Conservation (phyloP, 1,140 invertebrate species). For the Cepaea nemoralis region DNA sequence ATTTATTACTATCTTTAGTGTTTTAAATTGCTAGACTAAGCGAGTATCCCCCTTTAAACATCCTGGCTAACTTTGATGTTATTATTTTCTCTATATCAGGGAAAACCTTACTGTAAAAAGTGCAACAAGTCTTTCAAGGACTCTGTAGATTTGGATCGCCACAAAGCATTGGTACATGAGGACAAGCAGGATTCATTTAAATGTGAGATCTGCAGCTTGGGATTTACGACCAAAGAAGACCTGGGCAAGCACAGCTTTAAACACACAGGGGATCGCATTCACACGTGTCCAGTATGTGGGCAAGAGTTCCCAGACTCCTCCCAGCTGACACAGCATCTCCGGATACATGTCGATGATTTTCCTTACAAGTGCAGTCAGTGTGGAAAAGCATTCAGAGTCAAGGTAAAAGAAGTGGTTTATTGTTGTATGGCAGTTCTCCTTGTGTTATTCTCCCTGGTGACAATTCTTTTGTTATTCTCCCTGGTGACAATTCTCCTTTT, state of each 20-base stretch:
- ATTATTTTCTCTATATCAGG: constrained; percentile 6
- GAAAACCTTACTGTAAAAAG: constrained; percentile 39
- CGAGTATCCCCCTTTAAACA: too few species aligned
- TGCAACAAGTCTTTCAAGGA: constrained; percentile 40
- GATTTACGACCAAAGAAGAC: not conserved
- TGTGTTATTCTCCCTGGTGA: too few species aligned
- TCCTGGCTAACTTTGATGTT: too few species aligned
- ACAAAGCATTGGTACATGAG: constrained; percentile 17
- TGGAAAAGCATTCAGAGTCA: constrained; percentile 30
- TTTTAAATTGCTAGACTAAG: too few species aligned
- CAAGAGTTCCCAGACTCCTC: not conserved
- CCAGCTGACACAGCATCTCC: constrained; percentile 24
- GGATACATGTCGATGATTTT: constrained; percentile 6
- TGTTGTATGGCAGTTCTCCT: too few species aligned
- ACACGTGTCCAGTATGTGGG: constrained; percentile 35
- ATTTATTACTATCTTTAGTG: too few species aligned
- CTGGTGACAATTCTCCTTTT: too few species aligned
- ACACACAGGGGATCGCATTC: constrained; percentile 1
- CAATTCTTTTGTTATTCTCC: too few species aligned
- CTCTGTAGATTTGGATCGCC: not conserved
- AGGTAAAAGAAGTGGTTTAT: too few species aligned
- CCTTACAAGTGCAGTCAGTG: constrained; percentile 33
- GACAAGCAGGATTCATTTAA: not conserved
- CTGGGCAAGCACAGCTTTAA: not conserved
- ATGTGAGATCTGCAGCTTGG: constrained; percentile 11